Evolutionary conservation across 2,888 invertebrate genomes (phyloP).

Genomic region (Cyclophora punctaria): DNA sequence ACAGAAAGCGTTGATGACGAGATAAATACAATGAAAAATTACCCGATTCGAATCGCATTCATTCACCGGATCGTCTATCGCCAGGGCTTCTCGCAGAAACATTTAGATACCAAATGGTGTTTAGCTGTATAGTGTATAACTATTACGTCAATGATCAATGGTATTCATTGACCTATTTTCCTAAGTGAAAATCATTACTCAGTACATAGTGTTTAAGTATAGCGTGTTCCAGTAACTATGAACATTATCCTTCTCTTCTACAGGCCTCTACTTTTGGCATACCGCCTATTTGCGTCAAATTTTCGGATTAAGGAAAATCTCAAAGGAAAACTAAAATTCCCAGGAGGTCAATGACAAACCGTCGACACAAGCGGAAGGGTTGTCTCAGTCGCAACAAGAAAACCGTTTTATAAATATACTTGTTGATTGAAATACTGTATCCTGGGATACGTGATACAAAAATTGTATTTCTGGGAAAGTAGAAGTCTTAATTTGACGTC

Average conservation of each 20-base stretch:
- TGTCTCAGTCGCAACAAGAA: conserved; percentile 21
- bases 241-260: no score
- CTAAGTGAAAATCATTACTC: conserved; percentile 7
- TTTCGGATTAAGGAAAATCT: conserved; percentile 24
- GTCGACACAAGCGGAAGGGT: conserved; percentile 27
- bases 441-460: conserved; percentile 14
- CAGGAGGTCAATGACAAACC: conserved; percentile 38
- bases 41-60: conserved; percentile 26
- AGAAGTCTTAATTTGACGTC: conserved; percentile 20
- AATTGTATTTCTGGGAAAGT: conserved; percentile 9
- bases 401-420: conserved; percentile 18
- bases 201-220: no score
- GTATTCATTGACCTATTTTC: conserved; percentile 17
- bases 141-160: conserved; percentile 18
- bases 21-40: conserved; percentile 21
- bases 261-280: no score
- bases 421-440: conserved; percentile 26
- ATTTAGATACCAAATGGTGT: conserved; percentile 12
- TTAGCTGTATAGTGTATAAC: conserved; percentile 1
- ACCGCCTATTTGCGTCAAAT: neutral
- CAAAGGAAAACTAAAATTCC: conserved; percentile 26
- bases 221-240: no score
- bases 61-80: conserved; percentile 14
- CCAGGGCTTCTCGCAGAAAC: conserved; percentile 13
- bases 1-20: conserved; percentile 21